Evolutionary conservation across 2,113 vertebrate species (phyloP).

Genomic region (Chaetura pelagica): DNA sequence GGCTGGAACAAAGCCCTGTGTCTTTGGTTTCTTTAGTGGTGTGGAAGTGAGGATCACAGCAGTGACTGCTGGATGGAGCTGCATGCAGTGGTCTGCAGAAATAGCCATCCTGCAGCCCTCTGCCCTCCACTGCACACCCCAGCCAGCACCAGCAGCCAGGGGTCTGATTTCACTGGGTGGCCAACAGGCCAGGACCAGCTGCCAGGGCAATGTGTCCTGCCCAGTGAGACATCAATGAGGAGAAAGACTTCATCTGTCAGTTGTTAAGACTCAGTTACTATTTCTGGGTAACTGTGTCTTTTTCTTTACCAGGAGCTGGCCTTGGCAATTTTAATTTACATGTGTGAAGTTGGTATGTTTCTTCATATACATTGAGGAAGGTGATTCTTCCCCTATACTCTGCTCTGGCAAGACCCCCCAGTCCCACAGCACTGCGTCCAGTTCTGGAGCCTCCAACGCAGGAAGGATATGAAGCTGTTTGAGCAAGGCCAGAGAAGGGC

Average conservation of each 20-base stretch:
- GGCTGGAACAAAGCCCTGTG: background rate
- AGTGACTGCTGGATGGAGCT: background rate
- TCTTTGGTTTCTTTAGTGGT: background rate
- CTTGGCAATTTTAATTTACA: background rate
- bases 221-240: background rate
- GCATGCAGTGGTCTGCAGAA: background rate
- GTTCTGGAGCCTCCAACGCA: too few relatives aligned
- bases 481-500: too few relatives aligned
- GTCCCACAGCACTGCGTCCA: too few relatives aligned
- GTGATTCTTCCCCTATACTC: too few relatives aligned
- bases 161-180: background rate
- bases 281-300: background rate
- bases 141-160: background rate
- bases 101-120: background rate
- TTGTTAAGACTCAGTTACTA: background rate
- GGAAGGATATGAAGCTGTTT: too few relatives aligned
- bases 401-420: too few relatives aligned
- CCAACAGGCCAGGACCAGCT: background rate
- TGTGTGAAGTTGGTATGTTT: background rate
- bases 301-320: background rate
- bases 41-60: background rate
- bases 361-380: too few relatives aligned
- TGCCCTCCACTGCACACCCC: too few relatives aligned
- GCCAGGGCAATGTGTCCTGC: accelerated
- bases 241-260: background rate